Evolutionary conservation across 2,113 vertebrate genomes (phyloP), one percentile per base, ranked within the genome.

Genomic region (Platysteira castanea): DNA sequence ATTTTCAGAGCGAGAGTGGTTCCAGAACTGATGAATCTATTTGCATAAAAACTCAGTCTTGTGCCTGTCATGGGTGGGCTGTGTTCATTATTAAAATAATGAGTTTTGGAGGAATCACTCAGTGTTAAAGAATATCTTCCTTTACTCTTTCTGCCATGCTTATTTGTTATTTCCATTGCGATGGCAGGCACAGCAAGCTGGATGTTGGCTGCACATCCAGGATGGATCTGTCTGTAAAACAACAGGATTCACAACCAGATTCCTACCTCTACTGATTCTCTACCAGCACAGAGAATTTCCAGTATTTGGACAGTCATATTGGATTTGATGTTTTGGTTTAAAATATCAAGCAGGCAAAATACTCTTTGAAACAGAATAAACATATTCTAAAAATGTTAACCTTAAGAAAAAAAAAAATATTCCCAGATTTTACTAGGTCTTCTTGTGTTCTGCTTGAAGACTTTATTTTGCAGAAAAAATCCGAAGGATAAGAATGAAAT

Each of bases 31-130:
- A 92, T 61, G 22, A 88, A 88, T 93, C 47, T 20, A 71, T 95
- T 92, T 96, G 44, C 79, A 93, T 95, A 88, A 93, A 90, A 75
- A 88, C 17, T 74, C 63, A 70, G 76, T 78, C 33, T 88, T 95
- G 12, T 84, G 49, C 44, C 49, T 86, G 68, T 93, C 79, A 93
- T 86, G 82, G 87, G 78, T 93, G 75, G 75, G 30, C 33, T 96
- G 87, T 84, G 68, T 44, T 94, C 75, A 47, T 83, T 90, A 94
- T 78, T 67, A 71, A 86, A 95, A 77, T 95, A 88, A 81, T 71
- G 87, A 74, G 52, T 84, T 93, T 59, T 84, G 53, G 53, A 90
- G 64, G 27, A 93, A 87, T 81, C 67, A 80, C 13, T 93, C 61
- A 50, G 37, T 86, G 44, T 70, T 92, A 70, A 88, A 91, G 30